Evolutionary conservation across 1,140 invertebrate genomes (phyloP), one percentile per base, ranked within the genome.

Genomic region (Aphelenchoides besseyi): DNA sequence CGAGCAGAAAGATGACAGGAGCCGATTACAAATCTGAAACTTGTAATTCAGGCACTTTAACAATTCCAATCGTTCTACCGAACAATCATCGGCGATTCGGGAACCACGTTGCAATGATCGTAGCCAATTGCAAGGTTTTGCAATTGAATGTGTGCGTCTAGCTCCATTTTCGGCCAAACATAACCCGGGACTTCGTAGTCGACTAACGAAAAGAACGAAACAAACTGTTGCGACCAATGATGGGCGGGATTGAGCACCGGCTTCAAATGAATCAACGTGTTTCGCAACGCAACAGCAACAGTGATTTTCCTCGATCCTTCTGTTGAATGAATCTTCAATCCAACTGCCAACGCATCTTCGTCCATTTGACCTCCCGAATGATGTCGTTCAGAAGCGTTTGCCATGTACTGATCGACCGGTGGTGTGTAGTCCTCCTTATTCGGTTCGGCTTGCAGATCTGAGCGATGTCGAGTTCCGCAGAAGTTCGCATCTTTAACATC

Each of bases 181-280:
- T 81, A 82, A 26, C 73, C 80, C 23, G 80, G 80, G 37, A 83
- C 69, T 5, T 32, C 69, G 16, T 83, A 82, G 26, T 79, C 80
- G 5, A 36, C n/a, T 1, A 81, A 68, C 1, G 57, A 57, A 36
- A 79, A 83, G 64, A 79, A 79, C 23, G 79, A 57, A 9, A 57
- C 53, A 26, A 82, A 66, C 37, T 79, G 78, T 28, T 70, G 32
- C 0, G 62, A 59, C 80, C 75, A 79, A 48, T 77, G 73, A 23
- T 68, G 66, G 12, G 61, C 33, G 3, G 61, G 16, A 59, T 64
- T 29, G 28, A 35, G 33, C 28, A 82, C 55, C 12, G 80, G 77
- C 18, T 48, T 63, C n/a, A 80, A 41, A 18, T 80, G 78, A 5
- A 77, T 23, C 3, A 76, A 33, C 8, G 78, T 68, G 52, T 79